Conservation (phyloP, 2,888 invertebrate genomes). For the Campoplex capitator region DNA sequence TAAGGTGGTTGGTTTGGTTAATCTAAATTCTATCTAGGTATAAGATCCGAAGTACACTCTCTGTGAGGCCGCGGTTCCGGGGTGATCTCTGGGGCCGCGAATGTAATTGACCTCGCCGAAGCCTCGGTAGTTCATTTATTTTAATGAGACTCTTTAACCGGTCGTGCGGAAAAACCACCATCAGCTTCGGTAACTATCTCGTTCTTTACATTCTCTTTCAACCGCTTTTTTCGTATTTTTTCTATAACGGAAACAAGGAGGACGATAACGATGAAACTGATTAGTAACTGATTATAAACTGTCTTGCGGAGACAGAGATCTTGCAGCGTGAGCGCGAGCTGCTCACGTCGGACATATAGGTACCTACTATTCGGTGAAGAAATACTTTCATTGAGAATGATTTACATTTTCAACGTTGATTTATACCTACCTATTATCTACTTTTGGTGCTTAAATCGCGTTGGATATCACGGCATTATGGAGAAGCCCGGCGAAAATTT, state of each 20-base stretch:
- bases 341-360: background rate
- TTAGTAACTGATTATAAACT: constrained; percentile 32
- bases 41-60: constrained; percentile 52
- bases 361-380: background rate
- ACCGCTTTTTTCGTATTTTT: constrained; percentile 38
- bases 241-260: constrained; percentile 9
- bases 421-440: background rate
- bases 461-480: constrained; percentile 17
- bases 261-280: constrained; percentile 33
- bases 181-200: constrained; percentile 35
- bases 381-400: constrained; percentile 40
- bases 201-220: constrained; percentile 57
- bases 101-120: constrained; percentile 75
- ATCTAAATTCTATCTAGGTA: constrained; percentile 64
- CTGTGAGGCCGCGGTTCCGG: constrained; percentile 6
- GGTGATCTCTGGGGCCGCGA: constrained; percentile 51
- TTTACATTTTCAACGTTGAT: constrained; percentile 62
- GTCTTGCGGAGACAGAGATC: constrained; percentile 24
- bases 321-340: background rate
- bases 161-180: constrained; percentile 54
- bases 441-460: constrained; percentile 48
- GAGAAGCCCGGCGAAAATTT: constrained; percentile 20
- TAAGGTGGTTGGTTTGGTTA: constrained; percentile 44
- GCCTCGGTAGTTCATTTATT: constrained; percentile 76
- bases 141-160: constrained; percentile 73